phyloP scores from a whole-genome alignment of 2,797 vertebrate species.

The Acrocephalus scirpaceus region DNA sequence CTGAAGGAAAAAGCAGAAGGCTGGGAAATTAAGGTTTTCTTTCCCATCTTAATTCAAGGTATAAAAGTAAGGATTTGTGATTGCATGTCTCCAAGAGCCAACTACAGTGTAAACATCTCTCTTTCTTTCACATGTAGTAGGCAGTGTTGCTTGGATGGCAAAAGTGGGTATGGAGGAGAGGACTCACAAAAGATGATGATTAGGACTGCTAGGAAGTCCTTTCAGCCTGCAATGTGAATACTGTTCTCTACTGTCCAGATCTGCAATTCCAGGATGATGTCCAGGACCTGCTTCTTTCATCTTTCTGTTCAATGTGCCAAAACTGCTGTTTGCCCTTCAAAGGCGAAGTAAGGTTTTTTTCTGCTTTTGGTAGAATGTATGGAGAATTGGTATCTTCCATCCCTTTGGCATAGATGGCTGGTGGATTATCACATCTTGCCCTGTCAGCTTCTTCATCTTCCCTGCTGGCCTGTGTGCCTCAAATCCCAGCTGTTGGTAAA shows the following conservation, averaged over 20 bases:
- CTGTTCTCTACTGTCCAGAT: not conserved
- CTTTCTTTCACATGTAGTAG: not conserved
- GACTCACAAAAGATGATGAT: not conserved
- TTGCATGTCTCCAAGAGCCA: not conserved
- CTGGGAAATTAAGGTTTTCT: not conserved
- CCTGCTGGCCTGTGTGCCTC: not conserved
- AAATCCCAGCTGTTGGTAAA: not conserved
- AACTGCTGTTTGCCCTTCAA: not conserved
- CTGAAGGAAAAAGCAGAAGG: not conserved
- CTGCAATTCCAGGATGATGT: not conserved
- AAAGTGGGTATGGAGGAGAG: not conserved
- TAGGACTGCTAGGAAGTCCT: not conserved
- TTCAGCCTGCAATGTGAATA: not conserved
- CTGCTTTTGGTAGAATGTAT: not conserved
- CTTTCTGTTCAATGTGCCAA: not conserved
- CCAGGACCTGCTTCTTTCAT: not conserved
- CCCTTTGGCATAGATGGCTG: not conserved
- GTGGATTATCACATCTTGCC: not conserved
- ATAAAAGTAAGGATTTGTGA: not conserved
- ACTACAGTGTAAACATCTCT: not conserved
- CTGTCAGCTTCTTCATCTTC: not conserved
- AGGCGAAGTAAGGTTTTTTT: not conserved
- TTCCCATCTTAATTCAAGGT: not conserved
- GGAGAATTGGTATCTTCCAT: accelerated
- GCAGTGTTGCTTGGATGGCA: not conserved